Evolutionary conservation across 2,888 invertebrate genomes (phyloP).

Genomic region (Cotesia congregata): DNA sequence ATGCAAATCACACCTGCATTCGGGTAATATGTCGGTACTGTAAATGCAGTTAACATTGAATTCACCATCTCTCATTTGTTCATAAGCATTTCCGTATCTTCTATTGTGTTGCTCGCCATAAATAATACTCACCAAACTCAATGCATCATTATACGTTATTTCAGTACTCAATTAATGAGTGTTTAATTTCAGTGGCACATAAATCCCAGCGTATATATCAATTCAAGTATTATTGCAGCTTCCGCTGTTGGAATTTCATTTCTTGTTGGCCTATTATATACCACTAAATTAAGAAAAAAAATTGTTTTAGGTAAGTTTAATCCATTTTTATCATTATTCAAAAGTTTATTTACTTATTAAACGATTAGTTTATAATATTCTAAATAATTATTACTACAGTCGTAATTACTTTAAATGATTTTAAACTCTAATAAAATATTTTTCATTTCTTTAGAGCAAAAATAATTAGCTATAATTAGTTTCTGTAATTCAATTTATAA

Average conservation of each 20-base stretch:
- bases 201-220: constrained; percentile 58
- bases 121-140: background rate
- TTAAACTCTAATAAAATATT: too few relatives aligned
- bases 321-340: background rate
- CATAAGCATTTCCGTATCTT: background rate
- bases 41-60: constrained; percentile 25
- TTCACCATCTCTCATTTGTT: constrained; percentile 11
- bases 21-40: constrained; percentile 45
- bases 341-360: background rate
- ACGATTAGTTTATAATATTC: too few relatives aligned
- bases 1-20: constrained; percentile 50
- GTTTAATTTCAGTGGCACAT: constrained; percentile 58
- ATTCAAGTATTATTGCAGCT: constrained; percentile 64
- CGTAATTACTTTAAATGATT: too few relatives aligned
- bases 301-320: constrained; percentile 57
- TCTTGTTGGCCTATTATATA: constrained; percentile 52
- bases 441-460: too few relatives aligned
- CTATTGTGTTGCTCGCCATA: constrained; percentile 4
- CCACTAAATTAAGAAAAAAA: constrained; percentile 54
- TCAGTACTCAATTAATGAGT: background rate
- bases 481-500: too few relatives aligned
- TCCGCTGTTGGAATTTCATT: constrained; percentile 62
- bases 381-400: too few relatives aligned
- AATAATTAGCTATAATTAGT: too few relatives aligned
- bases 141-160: background rate